Base-by-base conservation (phyloP, 2,113 vertebrate genomes). In the Ardeotis arabs region DNA sequence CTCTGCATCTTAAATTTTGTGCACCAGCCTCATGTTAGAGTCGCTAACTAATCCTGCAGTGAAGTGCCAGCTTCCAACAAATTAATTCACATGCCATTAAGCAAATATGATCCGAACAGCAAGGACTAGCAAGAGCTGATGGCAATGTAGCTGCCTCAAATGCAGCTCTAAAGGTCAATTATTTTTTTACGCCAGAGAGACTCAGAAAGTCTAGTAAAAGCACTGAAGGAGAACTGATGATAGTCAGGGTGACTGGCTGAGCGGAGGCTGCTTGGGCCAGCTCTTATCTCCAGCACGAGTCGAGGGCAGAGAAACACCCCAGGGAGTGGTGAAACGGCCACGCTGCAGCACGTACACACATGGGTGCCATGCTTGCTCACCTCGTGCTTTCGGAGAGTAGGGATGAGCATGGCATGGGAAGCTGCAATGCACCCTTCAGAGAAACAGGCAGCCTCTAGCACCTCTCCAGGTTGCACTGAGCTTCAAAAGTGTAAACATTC, bases 321-420 rank as follows among this genome's bases (percentile, higher is more conserved):
- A 14, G 60, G 56, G 27, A 41, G 22, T 7, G 5, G 55, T 14
- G 82, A 9, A 77, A 37, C 0, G 0, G 82, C 31, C 68, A 35
- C 8, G 2, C 41, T 0, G 1, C 1, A 15, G 22, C 25, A 9
- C 3, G 2, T 16, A 7, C 4, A 3, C 21, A 17, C 67, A 15
- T 44, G 67, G 10, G 4, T 39, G 44, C 24, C 21, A 6, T 0
- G 41, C 41, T 44, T 14, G 1, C 9, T 59, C 7, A 1, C 22
- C 39, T 25, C 4, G 0, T 20, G 45, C 35, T n/a, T 35, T 13
- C 1, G 0, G 45, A n/a, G 17, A 45, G 35, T 3, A 56, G 1
- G 4, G 68, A n/a, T 18, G 12, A 88, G 56, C 6, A 0, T 5
- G 16, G n/a, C 0, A 0, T 6, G 50, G 33, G 70, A 74, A 28